Base-by-base conservation (phyloP, 1,140 invertebrate species). In the Chironomus tepperi region DNA sequence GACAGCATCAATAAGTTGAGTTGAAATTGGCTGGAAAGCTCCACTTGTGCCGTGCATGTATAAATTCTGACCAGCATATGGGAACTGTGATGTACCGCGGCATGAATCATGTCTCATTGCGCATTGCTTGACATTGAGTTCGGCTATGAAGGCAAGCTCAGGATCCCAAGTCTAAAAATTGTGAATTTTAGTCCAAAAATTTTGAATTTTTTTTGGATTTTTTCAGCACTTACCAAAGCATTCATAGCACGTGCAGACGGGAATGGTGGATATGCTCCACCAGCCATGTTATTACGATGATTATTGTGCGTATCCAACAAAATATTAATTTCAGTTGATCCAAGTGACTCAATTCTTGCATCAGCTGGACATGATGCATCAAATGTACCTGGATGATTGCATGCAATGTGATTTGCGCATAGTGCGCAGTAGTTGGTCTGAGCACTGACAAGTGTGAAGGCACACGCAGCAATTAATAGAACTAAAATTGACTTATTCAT, bases 61-160 rank as follows among this genome's bases (percentile, higher is more conserved):
- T 34, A 34, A 18, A 75, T 76, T 76, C 74, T 76, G 76, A 15
- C 76, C 76, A 10, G 73, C 15, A 18, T 18, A 73, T 73, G 43
- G 8, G 42, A 75, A 76, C 1, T 42, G 43, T 3, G 43, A 0
- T 7, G 76, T 76, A 64, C 64, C 74, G 15, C 43, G 74, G 42
- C 76, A 76, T 10, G 43, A 15, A 43, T 76, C 76, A 43, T 76
- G 76, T 9, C 24, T 10, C 74, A 75, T 73, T 2, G n/a, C 9
- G 47, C 76, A 76, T n/a, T 76, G 75, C 19, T 57, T 75, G 7
- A 76, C 76, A 74, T 77, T 77, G 3, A 73, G 47, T 5, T 19
- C 42, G 42, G 76, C 76, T 7, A 76, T 1, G 3, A 42, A 10
- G n/a, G 76, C 75, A n/a, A 77, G 73, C 75, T 77, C 76, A 42